Base-by-base conservation (phyloP, 2,888 invertebrate genomes). In the Pterostichus niger region DNA sequence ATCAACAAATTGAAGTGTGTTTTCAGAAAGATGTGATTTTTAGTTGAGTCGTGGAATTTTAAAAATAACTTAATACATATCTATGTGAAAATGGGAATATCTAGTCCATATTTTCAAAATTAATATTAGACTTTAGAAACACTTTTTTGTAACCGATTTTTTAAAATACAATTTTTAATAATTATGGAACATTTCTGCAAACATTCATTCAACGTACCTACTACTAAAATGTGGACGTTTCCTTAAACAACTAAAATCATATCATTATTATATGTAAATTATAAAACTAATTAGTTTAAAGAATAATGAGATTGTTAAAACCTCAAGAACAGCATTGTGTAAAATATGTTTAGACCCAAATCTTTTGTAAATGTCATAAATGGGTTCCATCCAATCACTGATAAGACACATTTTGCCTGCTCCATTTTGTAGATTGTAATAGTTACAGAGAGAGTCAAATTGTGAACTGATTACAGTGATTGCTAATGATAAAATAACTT, bases 21-120 rank as follows among this genome's bases (percentile, higher is more conserved):
- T 35, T 64, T 9, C 35, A 64, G 40, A 33, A 46, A 44, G 54
- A 75, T 75, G 54, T 56, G 75, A 77, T 77, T 82, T 82, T 82
- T 59, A 75, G 73, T 82, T 82, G 59, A 71, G 49, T 80, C 64
- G 49, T 54, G 82, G 33, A 82, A 82, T 73, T 81, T 71, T 81
- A 33, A 59, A 78, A 75, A 81, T 71, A 73, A 80, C 35, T 35
- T 80, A 68, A 82, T 82, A 82, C 82, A 82, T 82, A 82, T 82
- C 82, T 82, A 75, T 82, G 59, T 82, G 64, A 68, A 80, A 79
- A 80, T 78, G 78, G 54, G 56, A 71, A 81, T 81, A 44, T 71
- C 44, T 71, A 71, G 68, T 71, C 68, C 68, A 73, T 81, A 73
- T 71, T 81, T 81, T 54, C 81, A 54, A 81, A 81, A 35, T 54